phyloP scores from a whole-genome alignment of 2,797 vertebrate genomes.

The Xenopus petersii region DNA sequence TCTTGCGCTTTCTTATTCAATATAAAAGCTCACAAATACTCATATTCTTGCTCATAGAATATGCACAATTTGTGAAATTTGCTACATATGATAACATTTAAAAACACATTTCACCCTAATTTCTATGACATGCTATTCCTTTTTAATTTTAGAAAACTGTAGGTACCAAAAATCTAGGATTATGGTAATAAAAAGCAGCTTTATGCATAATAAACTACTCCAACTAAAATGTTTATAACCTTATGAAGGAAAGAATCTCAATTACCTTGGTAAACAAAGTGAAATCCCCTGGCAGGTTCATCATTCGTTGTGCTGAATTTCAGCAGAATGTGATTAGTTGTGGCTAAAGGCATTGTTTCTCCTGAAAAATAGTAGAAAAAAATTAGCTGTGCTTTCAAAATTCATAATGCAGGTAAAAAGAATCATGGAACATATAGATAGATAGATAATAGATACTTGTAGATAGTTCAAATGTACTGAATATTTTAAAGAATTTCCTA shows the following conservation, averaged over 20 bases:
- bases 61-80: neutral
- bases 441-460: too few species aligned
- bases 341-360: constrained; percentile 92
- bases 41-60: too few species aligned
- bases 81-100: neutral
- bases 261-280: constrained; percentile 96
- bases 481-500: too few species aligned
- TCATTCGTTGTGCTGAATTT: constrained; percentile 89
- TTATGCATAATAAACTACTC: constrained; percentile 29
- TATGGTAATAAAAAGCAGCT: constrained; percentile 18
- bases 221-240: constrained; percentile 30
- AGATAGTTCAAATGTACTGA: too few species aligned
- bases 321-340: constrained; percentile 93
- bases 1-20: too few species aligned
- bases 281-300: constrained; percentile 88
- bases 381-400: too few species aligned
- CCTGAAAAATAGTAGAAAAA: constrained; percentile 65
- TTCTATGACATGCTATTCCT: neutral
- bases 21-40: too few species aligned
- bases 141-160: neutral
- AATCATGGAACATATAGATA: too few species aligned
- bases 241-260: constrained; percentile 5
- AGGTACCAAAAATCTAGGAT: constrained; percentile 4
- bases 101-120: neutral
- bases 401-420: too few species aligned